phyloP scores from a whole-genome alignment of 2,113 vertebrate genomes.

The Acrocephalus arundinaceus region DNA sequence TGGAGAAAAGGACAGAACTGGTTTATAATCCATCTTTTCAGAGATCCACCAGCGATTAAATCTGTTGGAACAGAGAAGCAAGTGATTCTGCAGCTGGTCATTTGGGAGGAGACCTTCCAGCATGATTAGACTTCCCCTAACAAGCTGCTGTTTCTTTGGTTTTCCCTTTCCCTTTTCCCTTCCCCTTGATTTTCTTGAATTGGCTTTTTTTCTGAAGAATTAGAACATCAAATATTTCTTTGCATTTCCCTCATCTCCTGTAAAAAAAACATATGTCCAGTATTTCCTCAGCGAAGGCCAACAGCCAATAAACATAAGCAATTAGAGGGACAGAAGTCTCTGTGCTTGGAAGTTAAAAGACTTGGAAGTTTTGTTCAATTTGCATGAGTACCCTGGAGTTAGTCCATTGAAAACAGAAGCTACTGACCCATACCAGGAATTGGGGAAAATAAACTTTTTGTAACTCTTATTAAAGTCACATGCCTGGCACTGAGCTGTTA shows the following conservation, averaged over 20 bases:
- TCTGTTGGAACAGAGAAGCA: background rate
- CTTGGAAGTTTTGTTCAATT: slow-evolving; percentile 4
- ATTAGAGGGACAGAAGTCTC: background rate
- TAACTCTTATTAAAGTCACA: background rate
- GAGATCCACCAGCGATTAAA: background rate
- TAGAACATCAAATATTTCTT: background rate
- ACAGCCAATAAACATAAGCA: slow-evolving; percentile 18
- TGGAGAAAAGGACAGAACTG: background rate
- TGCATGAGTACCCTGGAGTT: background rate
- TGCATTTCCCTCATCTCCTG: slow-evolving; percentile 12
- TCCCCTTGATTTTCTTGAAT: background rate
- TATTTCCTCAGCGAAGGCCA: background rate
- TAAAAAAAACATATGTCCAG: background rate
- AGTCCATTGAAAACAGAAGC: slow-evolving; percentile 32
- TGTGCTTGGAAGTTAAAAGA: slow-evolving; percentile 1
- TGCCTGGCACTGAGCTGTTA: background rate
- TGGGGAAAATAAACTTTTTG: background rate
- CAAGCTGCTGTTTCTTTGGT: background rate
- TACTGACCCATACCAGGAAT: background rate
- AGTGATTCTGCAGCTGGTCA: background rate
- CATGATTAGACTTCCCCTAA: background rate
- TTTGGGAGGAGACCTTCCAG: background rate
- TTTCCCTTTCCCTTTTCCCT: background rate
- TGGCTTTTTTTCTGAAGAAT: slow-evolving; percentile 8
- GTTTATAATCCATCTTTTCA: background rate